Conservation (phyloP, 2,888 invertebrate species). For the Stenodema calcarata region DNA sequence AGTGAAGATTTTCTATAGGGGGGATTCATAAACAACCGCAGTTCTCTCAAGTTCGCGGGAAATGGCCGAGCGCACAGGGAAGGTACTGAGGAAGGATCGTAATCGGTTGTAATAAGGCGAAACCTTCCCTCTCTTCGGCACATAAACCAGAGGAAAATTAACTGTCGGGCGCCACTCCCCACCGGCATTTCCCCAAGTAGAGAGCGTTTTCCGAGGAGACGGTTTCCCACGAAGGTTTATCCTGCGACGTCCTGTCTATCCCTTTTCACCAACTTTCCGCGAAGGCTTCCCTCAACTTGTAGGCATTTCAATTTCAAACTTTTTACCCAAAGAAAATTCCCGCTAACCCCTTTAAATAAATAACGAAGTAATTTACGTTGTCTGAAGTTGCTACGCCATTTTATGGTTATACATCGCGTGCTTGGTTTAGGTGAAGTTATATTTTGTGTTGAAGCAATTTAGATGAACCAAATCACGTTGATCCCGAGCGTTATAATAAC, state of each 20-base stretch:
- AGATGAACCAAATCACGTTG: no score
- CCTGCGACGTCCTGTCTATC: not conserved
- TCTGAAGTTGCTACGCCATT: not conserved
- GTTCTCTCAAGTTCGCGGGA: not conserved
- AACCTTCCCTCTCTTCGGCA: not conserved
- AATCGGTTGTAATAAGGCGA: constrained; percentile 20
- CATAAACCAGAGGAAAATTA: constrained; percentile 14
- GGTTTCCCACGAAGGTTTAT: not conserved
- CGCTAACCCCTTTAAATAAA: not conserved
- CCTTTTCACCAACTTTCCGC: not conserved
- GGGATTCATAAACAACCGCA: not conserved
- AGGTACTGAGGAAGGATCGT: not conserved
- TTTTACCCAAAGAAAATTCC: not conserved
- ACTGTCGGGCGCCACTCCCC: not conserved
- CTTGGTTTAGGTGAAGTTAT: no score
- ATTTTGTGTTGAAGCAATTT: no score
- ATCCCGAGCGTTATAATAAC: no score
- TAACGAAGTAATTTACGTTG: not conserved
- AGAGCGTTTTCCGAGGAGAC: not conserved
- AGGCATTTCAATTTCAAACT: not conserved
- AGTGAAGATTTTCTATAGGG: not conserved
- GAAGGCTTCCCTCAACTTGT: not conserved
- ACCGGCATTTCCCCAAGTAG: not conserved
- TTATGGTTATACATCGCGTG: not conserved
- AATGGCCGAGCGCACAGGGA: not conserved